These are phyloP conservation scores for Drosophila limbata DNA, from an alignment of 2,888 invertebrate species.

Conservation along the genomic window DNA sequence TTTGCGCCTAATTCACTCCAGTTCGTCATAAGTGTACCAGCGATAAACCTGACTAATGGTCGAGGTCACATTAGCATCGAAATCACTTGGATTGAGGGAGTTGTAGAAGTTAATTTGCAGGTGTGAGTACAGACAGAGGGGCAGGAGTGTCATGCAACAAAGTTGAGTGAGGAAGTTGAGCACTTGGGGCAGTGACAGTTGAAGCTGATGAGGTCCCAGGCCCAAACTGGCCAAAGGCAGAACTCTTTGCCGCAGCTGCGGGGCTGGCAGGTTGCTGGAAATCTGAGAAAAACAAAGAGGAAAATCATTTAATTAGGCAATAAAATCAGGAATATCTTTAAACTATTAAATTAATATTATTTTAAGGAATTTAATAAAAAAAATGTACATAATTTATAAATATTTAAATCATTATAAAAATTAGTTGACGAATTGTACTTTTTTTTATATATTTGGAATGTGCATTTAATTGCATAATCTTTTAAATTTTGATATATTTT, in stretches of 20 bases:
- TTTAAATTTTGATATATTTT: too few species aligned
- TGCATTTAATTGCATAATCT: too few species aligned
- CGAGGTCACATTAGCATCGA: slow-evolving; percentile 60
- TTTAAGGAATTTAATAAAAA: too few species aligned
- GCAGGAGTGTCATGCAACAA: slow-evolving; percentile 10
- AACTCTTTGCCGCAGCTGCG: slow-evolving; percentile 3
- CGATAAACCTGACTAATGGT: slow-evolving; percentile 66
- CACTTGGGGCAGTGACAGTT: slow-evolving; percentile 36
- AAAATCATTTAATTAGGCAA: too few species aligned
- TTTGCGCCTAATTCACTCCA: slow-evolving; percentile 39
- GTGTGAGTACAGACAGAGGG: slow-evolving; percentile 21
- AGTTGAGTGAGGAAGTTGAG: slow-evolving; percentile 7
- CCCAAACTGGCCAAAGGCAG: slow-evolving; percentile 30
- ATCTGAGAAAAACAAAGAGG: slow-evolving; percentile 33
- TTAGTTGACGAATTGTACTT: too few species aligned
- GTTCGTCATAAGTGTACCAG: slow-evolving; percentile 55
- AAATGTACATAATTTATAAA: too few species aligned
- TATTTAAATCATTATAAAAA: too few species aligned
- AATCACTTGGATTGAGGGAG: slow-evolving; percentile 37
- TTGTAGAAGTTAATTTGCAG: slow-evolving; percentile 26
- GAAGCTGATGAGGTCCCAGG: slow-evolving; percentile 9
- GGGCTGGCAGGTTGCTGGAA: slow-evolving; percentile 39
- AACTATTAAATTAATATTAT: too few species aligned
- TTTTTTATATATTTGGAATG: too few species aligned
- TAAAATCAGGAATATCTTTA: too few species aligned